These are phyloP conservation scores for Cryptotis parvus DNA, from an alignment of 2,113 vertebrate genomes.

Conservation along the genomic window DNA sequence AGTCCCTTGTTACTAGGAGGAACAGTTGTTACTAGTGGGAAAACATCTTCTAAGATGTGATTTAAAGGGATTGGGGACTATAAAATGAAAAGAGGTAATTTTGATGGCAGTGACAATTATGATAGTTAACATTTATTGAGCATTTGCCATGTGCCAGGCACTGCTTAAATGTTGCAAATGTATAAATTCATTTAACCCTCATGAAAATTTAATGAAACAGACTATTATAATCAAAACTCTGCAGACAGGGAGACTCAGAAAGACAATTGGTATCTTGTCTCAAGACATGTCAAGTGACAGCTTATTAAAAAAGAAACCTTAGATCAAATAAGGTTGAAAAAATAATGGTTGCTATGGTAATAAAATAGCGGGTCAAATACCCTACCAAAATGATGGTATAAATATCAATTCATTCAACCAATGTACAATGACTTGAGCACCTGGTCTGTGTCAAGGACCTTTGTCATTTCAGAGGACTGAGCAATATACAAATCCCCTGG, in stretches of 20 bases:
- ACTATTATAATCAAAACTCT: background rate
- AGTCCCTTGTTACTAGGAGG: constrained; percentile 21
- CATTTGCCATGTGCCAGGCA: background rate
- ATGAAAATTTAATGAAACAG: constrained; percentile 9
- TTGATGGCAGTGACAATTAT: background rate
- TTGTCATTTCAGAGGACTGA: background rate
- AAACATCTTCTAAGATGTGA: background rate
- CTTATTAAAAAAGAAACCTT: constrained; percentile 29
- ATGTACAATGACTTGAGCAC: background rate
- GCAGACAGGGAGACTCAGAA: background rate
- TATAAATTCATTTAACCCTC: constrained; percentile 8
- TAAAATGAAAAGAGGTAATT: constrained; percentile 44
- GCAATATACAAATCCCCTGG: background rate
- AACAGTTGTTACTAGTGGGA: background rate
- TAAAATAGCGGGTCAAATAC: background rate
- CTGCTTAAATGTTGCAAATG: background rate
- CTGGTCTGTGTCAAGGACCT: background rate
- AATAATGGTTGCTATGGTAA: background rate
- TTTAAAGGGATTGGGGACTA: constrained; percentile 33
- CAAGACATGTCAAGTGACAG: background rate
- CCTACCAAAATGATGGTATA: background rate
- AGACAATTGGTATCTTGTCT: background rate
- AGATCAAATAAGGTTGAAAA: background rate
- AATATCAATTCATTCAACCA: background rate
- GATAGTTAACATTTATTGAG: background rate